These are phyloP conservation scores for Magallana angulata DNA, from an alignment of 1,140 invertebrate genomes.

Conservation along the genomic window DNA sequence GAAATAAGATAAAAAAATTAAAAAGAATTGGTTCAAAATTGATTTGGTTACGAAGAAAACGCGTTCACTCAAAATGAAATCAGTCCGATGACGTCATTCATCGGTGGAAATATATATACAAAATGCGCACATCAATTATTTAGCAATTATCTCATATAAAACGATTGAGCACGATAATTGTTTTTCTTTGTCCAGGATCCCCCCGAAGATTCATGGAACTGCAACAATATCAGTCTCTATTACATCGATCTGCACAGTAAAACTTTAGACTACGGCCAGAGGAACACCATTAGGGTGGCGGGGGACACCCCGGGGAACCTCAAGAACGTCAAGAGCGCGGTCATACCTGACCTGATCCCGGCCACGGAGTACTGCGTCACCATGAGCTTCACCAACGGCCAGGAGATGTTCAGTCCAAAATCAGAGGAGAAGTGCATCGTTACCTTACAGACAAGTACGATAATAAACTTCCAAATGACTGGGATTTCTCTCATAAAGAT, in stretches of 20 bases:
- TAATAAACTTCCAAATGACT: too few relatives aligned
- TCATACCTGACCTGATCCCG: slow-evolving; percentile 63
- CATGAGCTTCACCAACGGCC: slow-evolving; percentile 64
- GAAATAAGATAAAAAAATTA: too few relatives aligned
- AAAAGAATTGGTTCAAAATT: too few relatives aligned
- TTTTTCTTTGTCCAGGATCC: slow-evolving; percentile 61
- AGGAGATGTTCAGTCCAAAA: slow-evolving; percentile 58
- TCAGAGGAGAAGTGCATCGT: slow-evolving; percentile 63
- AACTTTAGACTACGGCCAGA: slow-evolving; percentile 1
- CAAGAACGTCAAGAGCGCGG: slow-evolving; percentile 52
- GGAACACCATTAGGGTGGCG: slow-evolving; percentile 47
- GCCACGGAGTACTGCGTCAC: slow-evolving; percentile 67
- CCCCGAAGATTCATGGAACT: slow-evolving; percentile 60
- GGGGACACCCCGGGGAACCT: slow-evolving; percentile 55
- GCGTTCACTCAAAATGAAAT: too few relatives aligned
- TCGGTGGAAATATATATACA: too few relatives aligned
- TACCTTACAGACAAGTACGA: slow-evolving; percentile 67
- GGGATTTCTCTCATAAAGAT: too few relatives aligned
- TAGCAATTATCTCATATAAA: too few relatives aligned
- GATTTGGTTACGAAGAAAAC: too few relatives aligned
- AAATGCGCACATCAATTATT: too few relatives aligned
- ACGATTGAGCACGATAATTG: not conserved
- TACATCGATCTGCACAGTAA: slow-evolving; percentile 54
- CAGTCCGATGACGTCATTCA: too few relatives aligned
- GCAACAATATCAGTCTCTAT: slow-evolving; percentile 63